phyloP scores from a whole-genome alignment of 2,888 invertebrate species.

The Stenotaenia linearis region DNA sequence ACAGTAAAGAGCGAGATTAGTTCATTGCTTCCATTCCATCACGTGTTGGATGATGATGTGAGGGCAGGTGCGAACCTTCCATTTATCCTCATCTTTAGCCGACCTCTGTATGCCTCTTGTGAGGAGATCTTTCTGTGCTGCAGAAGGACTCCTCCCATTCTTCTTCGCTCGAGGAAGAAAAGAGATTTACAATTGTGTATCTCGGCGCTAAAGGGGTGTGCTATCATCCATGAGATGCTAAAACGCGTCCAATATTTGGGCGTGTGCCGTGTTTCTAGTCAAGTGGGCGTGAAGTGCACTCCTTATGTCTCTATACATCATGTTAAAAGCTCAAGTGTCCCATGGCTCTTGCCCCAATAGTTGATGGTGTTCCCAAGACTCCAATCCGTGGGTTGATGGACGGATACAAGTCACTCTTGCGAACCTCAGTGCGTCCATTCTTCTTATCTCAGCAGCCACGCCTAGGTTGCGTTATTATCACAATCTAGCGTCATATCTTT shows the following conservation, averaged over 20 bases:
- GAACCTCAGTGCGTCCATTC: not conserved
- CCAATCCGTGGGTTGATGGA: not conserved
- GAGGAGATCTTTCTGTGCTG: not conserved
- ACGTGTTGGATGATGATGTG: not conserved
- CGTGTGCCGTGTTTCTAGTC: constrained; percentile 3
- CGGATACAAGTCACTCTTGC: constrained; percentile 1
- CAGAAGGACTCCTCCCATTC: not conserved
- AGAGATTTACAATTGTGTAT: not conserved
- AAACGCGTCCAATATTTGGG: not conserved
- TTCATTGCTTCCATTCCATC: not conserved
- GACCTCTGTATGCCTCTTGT: not conserved
- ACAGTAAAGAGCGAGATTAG: not conserved
- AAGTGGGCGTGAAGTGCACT: constrained; percentile 5
- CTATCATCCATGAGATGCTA: not conserved
- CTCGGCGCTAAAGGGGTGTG: not conserved
- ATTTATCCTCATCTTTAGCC: not conserved
- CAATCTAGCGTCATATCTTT: not conserved
- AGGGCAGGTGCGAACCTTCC: not conserved
- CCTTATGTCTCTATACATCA: constrained; percentile 4
- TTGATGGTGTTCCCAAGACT: not conserved
- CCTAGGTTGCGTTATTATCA: not conserved
- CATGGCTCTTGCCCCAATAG: constrained; percentile 9
- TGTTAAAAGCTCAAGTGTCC: constrained; percentile 9
- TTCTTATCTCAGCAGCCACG: not conserved
- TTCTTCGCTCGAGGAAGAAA: not conserved